phyloP scores from a whole-genome alignment of 2,113 vertebrate genomes.

The Copsychus sechellarum region DNA sequence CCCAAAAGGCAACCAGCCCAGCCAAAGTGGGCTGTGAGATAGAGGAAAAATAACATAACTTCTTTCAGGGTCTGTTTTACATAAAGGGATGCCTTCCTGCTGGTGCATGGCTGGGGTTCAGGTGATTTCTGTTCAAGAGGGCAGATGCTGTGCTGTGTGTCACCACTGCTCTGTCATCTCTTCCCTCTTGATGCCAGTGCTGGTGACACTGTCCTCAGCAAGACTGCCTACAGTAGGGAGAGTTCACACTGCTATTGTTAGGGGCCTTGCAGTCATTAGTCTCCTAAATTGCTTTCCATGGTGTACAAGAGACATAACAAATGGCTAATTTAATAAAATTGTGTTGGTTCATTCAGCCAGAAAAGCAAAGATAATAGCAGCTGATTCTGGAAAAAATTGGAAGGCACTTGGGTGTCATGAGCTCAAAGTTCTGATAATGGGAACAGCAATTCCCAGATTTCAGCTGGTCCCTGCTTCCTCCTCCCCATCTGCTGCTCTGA shows the following conservation, averaged over 20 bases:
- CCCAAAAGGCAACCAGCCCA: not conserved
- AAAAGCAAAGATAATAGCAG: slow-evolving; percentile 15
- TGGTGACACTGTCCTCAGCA: not conserved
- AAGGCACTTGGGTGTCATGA: not conserved
- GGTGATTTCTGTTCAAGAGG: not conserved
- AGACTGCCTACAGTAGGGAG: not conserved
- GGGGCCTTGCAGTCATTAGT: slow-evolving; percentile 5
- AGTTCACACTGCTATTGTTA: slow-evolving; percentile 14
- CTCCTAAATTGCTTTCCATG: slow-evolving; percentile 27
- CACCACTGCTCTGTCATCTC: not conserved
- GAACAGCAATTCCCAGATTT: not conserved
- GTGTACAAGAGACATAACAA: slow-evolving; percentile 30
- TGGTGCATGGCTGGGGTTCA: not conserved
- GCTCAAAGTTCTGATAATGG: not conserved
- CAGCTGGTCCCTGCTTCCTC: not conserved
- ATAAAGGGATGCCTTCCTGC: not conserved
- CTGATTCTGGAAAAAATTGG: not conserved
- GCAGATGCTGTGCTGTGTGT: not conserved
- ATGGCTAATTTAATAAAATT: slow-evolving; percentile 51
- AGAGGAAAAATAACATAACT: accelerated
- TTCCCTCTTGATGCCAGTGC: not conserved
- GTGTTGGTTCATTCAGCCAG: slow-evolving; percentile 17
- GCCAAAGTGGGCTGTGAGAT: not conserved
- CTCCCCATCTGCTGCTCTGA: accelerated
- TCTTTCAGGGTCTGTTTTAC: not conserved